Evolutionary conservation across 2,113 vertebrate species (phyloP), one percentile per base, ranked within the genome.

Genomic region (Benitochromis conjunctus): DNA sequence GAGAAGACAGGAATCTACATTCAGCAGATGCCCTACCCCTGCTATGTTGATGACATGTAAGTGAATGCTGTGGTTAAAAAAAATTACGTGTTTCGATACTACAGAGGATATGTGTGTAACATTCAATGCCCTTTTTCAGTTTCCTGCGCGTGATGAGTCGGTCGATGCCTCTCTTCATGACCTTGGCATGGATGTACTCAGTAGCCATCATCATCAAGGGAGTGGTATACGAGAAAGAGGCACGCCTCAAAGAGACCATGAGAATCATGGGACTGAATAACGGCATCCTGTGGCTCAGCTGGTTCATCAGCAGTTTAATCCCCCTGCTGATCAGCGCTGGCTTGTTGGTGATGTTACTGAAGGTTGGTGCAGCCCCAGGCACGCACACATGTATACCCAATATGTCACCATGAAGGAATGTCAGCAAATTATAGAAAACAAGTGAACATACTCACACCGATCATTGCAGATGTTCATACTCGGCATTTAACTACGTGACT

Each of bases 21-120:
- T 80, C 99, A 99, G 89, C 99, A 99, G 96, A 99, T 99, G 98
- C 99, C 99, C 2, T 99, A 99, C 80, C 99, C 99, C 0, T 99
- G 99, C 91, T 99, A 98, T 0, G 99, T 99, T 1, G 99, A 99
- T 91, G 99, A 99, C 88, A 97, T 99, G 99, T 99, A 94, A 91
- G 98, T 95, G 46, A 41, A 58, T 6, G 11, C 26, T 46, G 21
- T 55, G 48, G 16, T 76, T 11, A 24, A 5, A 51, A 51, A 14
- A 41, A 56, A 48, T 3, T 11, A 10, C 1, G 53, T 31, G 1
- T 21, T n/a, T 24, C 57, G 7, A 14, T 62, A 13, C 31, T 54
- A 51, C 6, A 80, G 34, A 34, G 19, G 10, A 1, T 1, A 8
- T 13, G 5, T 21, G 4, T 29, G n/a, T 12, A 6, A 78, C 21